These are phyloP conservation scores for Polydrusus pterygomalis DNA, from an alignment of 2,888 invertebrate species.

Conservation along the genomic window DNA sequence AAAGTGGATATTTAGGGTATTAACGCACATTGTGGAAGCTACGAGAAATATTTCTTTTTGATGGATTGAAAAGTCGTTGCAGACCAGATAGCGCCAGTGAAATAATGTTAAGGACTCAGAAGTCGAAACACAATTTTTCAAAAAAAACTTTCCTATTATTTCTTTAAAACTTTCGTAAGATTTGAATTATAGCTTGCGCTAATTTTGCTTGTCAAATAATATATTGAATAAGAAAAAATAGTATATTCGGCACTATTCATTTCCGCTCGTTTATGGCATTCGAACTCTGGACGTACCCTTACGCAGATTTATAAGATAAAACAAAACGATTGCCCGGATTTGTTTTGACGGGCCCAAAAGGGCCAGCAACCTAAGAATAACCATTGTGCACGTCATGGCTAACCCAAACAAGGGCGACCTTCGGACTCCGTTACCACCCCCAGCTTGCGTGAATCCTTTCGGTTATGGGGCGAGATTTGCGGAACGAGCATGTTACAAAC, in stretches of 20 bases:
- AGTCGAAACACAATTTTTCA: no score
- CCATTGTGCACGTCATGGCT: constrained; percentile 62
- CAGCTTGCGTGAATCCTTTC: constrained; percentile 67
- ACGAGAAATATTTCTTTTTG: no score
- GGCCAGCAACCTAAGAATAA: constrained; percentile 61
- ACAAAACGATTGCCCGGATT: constrained; percentile 34
- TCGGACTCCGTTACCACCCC: constrained; percentile 53
- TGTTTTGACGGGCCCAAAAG: constrained; percentile 50
- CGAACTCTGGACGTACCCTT: constrained; percentile 26
- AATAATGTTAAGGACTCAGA: no score
- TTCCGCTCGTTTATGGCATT: neutral
- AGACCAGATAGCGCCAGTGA: no score
- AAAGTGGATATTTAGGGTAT: no score
- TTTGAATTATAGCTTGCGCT: no score
- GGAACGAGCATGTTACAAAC: constrained; percentile 63
- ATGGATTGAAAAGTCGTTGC: no score
- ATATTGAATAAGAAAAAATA: neutral
- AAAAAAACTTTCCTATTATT: no score
- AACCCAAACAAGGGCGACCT: constrained; percentile 65
- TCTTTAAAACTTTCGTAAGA: no score
- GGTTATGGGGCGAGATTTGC: constrained; percentile 66
- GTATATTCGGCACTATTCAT: neutral
- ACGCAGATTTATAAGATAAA: constrained; percentile 41
- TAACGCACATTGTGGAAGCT: no score
- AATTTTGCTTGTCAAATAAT: no score